Evolutionary conservation across 2,888 invertebrate genomes (phyloP), one percentile per base, ranked within the genome.

Genomic region (Aplocera efformata): DNA sequence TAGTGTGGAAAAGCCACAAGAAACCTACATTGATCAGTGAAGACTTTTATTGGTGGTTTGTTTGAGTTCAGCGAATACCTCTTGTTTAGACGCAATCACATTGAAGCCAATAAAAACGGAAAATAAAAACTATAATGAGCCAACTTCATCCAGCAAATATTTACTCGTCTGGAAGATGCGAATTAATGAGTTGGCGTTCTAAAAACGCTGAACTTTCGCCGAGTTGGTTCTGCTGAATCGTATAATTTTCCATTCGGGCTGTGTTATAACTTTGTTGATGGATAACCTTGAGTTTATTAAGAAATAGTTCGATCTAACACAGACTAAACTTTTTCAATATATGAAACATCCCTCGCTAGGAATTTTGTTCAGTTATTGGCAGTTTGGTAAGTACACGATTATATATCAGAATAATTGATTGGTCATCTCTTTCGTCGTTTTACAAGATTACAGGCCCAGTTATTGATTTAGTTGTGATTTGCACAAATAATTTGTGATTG

Each of bases 21-120:
- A 56, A 68, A 52, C 68, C 65, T 66, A 61, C 68, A 72, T 73
- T 69, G 77, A 76, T 76, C 67, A 65, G 60, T 48, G 56, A 65
- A 64, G 68, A 31, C 59, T 68, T 82, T 83, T 80, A 80, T 78
- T 75, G 63, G 55, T 58, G 60, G 72, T 69, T 72, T 67, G 64
- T 62, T 64, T 50, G 63, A 63, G 53, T 56, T 63, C 65, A 62
- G 65, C 68, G 62, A 66, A 67, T 70, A 73, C 65, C 61, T 74
- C 73, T 76, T 82, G 79, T 79, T 80, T 76, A 75, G 70, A 72
- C 76, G 75, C 80, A 79, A 85, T 85, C 79, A 75, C 75, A 77
- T 37, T 40, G 23, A 11, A 41, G 22, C 36, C 30, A 40, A 45
- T 80, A 79, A 79, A n/a, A 82, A 75, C 53, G 59, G 68, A 71